These are phyloP conservation scores for Monochamus alternatus DNA, from an alignment of 2,888 invertebrate species.

Conservation along the genomic window DNA sequence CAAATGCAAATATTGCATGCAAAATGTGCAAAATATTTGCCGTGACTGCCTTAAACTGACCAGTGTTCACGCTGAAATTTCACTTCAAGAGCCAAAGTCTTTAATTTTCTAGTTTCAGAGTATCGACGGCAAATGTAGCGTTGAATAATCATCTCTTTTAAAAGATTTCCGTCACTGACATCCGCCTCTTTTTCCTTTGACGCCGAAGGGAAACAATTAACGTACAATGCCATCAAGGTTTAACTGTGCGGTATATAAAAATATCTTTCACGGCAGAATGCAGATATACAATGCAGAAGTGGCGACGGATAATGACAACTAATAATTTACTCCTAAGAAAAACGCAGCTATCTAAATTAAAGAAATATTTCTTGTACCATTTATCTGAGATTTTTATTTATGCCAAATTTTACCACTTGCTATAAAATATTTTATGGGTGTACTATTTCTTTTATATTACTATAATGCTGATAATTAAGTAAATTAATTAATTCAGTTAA, in stretches of 20 bases:
- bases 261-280: slow-evolving; percentile 8
- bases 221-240: slow-evolving; percentile 4
- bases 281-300: slow-evolving; percentile 5
- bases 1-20: no score
- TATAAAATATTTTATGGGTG: no score
- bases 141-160: slow-evolving; percentile 4
- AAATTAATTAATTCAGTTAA: no score
- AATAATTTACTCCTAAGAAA: no score
- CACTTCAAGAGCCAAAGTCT: background rate
- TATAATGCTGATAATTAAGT: no score
- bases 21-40: no score
- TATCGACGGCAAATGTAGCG: slow-evolving; percentile 8
- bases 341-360: no score
- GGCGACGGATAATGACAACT: background rate
- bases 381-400: no score
- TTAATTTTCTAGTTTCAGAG: slow-evolving; percentile 5
- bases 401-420: no score
- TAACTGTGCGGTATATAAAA: background rate
- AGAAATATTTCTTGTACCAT: no score
- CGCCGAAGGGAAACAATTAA: background rate
- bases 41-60: background rate
- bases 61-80: background rate
- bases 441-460: no score
- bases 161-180: slow-evolving; percentile 9
- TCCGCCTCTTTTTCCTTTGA: slow-evolving; percentile 12